Evolutionary conservation across 2,113 vertebrate species (phyloP), one percentile per base, ranked within the genome.

Genomic region (Symphodus melops): DNA sequence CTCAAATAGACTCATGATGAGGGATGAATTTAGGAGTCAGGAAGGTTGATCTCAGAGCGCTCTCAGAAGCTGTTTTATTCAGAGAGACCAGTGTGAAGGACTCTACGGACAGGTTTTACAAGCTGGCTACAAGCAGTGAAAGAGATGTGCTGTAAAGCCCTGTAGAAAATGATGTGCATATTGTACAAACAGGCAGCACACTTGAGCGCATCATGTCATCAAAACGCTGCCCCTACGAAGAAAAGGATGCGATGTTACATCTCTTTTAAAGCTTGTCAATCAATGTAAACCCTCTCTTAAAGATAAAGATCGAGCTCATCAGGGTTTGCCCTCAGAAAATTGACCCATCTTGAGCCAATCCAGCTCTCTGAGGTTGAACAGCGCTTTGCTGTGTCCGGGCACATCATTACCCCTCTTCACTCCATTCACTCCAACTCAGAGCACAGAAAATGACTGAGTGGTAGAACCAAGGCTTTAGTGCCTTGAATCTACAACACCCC

Each of bases 371-470:
- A 65, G 46, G 70, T 69, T 75, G 75, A 82, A 69, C 68, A 81
- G 75, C 75, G 75, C 79, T 86, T 76, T 79, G 81, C 75, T 74
- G 69, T 80, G 75, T 81, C 69, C 82, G 74, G 0, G 80, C 80
- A 87, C 84, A 84, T 83, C 86, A 90, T 88, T 87, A 88, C 66
- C 74, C 68, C 81, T 87, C 79, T 81, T 85, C 82, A 83, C 58
- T 86, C 64, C 81, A 83, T 87, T 89, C 83, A 72, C 82, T 82
- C 53, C 16, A 66, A 67, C 59, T 78, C 62, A 55, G 83, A 78
- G 72, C 69, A 82, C 72, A 66, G 79, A 85, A 72, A 86, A 86
- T 83, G 84, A 84, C 70, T 63, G 77, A 81, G 68, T 67, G 75
- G 78, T 85, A 78, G 66, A 79, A 79, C 63, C 53, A 37, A 56